A percentile compares a stretch with the other conserved stretches of the same genome.
Conservation (phyloP, 2,797 vertebrate genomes). For the Sciurus carolinensis region DNA sequence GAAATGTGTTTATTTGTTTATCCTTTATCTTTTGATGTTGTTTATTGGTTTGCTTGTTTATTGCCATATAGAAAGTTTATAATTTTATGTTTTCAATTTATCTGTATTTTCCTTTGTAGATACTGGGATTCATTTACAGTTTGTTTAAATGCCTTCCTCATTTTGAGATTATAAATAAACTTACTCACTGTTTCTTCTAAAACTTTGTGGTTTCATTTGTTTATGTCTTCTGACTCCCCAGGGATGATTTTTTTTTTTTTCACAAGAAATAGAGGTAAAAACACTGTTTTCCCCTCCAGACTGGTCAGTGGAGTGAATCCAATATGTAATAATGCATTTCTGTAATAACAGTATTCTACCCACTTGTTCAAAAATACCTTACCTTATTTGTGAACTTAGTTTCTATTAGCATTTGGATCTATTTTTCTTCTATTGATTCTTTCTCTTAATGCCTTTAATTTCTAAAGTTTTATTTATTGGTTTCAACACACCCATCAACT, state of each 20-base stretch:
- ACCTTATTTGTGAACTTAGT: constrained; percentile 31
- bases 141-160: constrained; percentile 58
- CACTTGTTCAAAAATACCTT: background rate
- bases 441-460: constrained; percentile 19
- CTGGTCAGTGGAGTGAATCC: background rate
- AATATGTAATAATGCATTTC: background rate
- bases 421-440: constrained; percentile 28
- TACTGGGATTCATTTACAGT: constrained; percentile 15
- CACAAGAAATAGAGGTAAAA: background rate
- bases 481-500: background rate
- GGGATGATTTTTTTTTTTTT: background rate
- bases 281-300: background rate
- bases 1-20: constrained; percentile 41
- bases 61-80: constrained; percentile 22
- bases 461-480: background rate
- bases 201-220: constrained; percentile 42
- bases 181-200: constrained; percentile 71
- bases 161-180: constrained; percentile 76
- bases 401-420: background rate
- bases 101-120: background rate
- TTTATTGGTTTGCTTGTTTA: constrained; percentile 57
- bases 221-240: background rate
- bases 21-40: constrained; percentile 53
- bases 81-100: constrained; percentile 29
- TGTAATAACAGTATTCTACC: background rate